phyloP scores from a whole-genome alignment of 2,113 vertebrate species.

The Callocephalon fimbriatum region DNA sequence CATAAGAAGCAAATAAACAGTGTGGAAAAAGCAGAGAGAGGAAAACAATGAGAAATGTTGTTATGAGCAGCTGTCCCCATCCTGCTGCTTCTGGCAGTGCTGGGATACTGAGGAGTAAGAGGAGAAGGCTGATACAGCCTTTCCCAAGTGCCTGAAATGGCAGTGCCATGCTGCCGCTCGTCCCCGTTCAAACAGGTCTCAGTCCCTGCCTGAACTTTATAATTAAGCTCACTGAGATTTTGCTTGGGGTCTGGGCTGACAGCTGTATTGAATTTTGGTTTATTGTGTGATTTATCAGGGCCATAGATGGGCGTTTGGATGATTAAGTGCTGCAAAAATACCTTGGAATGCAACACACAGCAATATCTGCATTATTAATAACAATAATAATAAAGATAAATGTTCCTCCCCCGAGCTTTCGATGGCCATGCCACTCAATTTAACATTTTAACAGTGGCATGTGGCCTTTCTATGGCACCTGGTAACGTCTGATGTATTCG shows the following conservation, averaged over 20 bases:
- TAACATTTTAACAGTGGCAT: constrained; percentile 86
- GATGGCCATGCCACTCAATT: constrained; percentile 83
- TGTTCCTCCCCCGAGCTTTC: constrained; percentile 79
- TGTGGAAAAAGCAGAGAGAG: background rate
- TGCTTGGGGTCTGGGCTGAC: constrained; percentile 63
- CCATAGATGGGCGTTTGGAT: constrained; percentile 64
- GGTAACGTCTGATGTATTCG: constrained; percentile 78
- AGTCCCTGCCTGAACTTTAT: constrained; percentile 33
- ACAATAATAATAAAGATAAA: constrained; percentile 85
- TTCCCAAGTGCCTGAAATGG: background rate
- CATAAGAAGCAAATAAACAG: background rate
- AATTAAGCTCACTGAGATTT: constrained; percentile 65
- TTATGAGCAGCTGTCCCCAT: background rate
- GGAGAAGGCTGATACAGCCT: background rate
- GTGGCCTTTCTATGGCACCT: constrained; percentile 80
- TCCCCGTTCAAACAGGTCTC: background rate
- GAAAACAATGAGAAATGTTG: background rate
- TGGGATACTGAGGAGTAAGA: background rate
- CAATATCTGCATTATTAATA: constrained; percentile 81
- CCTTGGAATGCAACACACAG: constrained; percentile 76
- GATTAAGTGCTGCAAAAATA: constrained; percentile 81
- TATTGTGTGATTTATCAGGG: constrained; percentile 78
- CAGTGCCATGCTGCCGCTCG: background rate
- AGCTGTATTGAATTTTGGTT: constrained; percentile 80
- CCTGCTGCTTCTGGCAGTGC: background rate